Percentiles rank a stretch among this genome's conserved stretches.
Conservation (phyloP, 2,113 vertebrate genomes). For the Limnothrissa miodon region DNA sequence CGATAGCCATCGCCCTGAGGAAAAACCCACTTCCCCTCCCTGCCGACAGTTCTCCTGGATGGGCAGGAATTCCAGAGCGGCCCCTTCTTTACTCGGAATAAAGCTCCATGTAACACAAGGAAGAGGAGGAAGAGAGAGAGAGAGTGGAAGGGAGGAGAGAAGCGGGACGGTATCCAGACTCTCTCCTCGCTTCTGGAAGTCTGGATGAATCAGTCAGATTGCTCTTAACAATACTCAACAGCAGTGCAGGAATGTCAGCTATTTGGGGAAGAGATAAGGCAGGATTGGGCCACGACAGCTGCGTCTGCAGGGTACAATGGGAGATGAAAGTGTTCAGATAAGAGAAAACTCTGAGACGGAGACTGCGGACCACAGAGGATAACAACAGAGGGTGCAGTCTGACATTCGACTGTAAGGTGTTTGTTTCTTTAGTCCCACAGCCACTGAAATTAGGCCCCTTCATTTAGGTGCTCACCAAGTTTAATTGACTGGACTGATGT, state of each 20-base stretch:
- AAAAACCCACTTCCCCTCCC: not conserved
- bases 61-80: slow-evolving; percentile 6
- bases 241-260: not conserved
- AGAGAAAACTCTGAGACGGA: not conserved
- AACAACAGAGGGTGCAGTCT: not conserved
- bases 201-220: not conserved
- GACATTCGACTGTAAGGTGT: not conserved
- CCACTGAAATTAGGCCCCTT: not conserved
- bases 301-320: not conserved
- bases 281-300: not conserved
- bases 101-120: not conserved
- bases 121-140: not conserved
- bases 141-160: not conserved
- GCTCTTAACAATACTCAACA: not conserved
- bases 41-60: not conserved
- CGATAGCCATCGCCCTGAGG: slow-evolving; percentile 8
- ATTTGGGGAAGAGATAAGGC: not conserved
- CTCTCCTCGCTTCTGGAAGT: not conserved
- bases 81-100: not conserved
- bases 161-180: not conserved
- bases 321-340: not conserved
- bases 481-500: not conserved
- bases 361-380: not conserved
- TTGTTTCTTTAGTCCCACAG: not conserved
- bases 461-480: not conserved